Evolutionary conservation across 2,888 invertebrate species (phyloP), one percentile per base, ranked within the genome.

Genomic region (Trimorus sp.): DNA sequence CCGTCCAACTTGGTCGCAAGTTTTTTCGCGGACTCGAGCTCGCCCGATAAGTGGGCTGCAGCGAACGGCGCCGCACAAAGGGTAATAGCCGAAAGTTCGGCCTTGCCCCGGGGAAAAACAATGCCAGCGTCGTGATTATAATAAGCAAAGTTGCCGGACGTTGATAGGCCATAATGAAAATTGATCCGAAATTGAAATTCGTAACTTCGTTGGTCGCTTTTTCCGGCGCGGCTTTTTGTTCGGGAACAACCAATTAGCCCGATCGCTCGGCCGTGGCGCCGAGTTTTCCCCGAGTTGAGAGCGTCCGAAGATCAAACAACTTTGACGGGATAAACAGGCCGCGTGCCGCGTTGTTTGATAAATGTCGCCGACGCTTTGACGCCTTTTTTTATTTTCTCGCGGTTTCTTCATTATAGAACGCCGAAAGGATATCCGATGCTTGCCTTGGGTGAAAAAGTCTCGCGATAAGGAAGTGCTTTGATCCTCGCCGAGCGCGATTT

Each of bases 261-360:
- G 71, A 49, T 71, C 76, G 54, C 56, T 81, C 76, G 60, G 45
- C 71, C 62, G 45, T 71, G 38, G 56, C 59, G 59, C 66, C 68
- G 59, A 75, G 56, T 71, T 62, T 59, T 40, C 49, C 70, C 60
- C 9, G 45, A 74, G 58, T 79, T 69, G 58, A 79, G 56, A 71
- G 56, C 63, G 63, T 73, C 56, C 73, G 48, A 65, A 74, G 65
- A 74, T 74, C 56, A 74, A 74, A 65, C 58, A 73, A 56, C 63
- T 73, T 73, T 14, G 63, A 59, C 45, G 48, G 16, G 14, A 60
- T 54, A 56, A 63, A 63, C 63, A 63, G 38, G 42, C 15, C 9
- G 53, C 16, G 42, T 14, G 51, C 9, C 26, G 51, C 63, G 62
- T 59, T 70, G 48, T 63, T 73, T 63, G 45, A 63, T 56, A 54